A percentile compares a stretch with the other conserved stretches of the same genome.
These are phyloP conservation scores for Sebastes fasciatus DNA, from an alignment of 2,113 vertebrate species.

Conservation along the genomic window DNA sequence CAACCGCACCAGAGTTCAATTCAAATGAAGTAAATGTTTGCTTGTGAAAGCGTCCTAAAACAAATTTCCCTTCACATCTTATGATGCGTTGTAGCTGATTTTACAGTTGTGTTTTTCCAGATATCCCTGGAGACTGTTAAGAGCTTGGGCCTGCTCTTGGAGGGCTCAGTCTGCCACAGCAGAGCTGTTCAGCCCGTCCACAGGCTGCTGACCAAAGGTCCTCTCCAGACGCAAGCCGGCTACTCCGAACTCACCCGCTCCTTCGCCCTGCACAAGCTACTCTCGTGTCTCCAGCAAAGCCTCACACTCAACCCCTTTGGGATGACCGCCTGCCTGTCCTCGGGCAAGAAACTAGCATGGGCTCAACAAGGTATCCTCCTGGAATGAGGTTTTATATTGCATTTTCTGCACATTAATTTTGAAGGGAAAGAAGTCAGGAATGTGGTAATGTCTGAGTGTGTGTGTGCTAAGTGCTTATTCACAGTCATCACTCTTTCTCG, in stretches of 20 bases:
- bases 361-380: slow-evolving; percentile 90
- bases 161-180: slow-evolving; percentile 84
- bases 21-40: no score
- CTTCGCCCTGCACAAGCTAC: slow-evolving; percentile 88
- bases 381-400: not conserved
- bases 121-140: slow-evolving; percentile 86
- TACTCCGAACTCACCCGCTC: slow-evolving; percentile 84
- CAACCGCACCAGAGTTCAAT: no score
- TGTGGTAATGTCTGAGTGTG: not conserved
- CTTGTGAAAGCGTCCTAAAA: not conserved
- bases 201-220: slow-evolving; percentile 87
- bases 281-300: slow-evolving; percentile 87
- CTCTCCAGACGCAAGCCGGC: slow-evolving; percentile 85
- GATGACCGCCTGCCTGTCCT: slow-evolving; percentile 89
- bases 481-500: not conserved
- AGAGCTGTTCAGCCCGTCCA: slow-evolving; percentile 85
- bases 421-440: not conserved
- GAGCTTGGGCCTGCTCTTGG: slow-evolving; percentile 91
- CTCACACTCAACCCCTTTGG: slow-evolving; percentile 91
- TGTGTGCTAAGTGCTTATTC: not conserved
- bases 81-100: not conserved
- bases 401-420: not conserved
- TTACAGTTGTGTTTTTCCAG: slow-evolving; percentile 26
- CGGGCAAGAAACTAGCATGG: slow-evolving; percentile 94
- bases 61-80: not conserved